Evolutionary conservation across 2,888 invertebrate species (phyloP), one percentile per base, ranked within the genome.

Genomic region (Rhagophthalmus giganteus): DNA sequence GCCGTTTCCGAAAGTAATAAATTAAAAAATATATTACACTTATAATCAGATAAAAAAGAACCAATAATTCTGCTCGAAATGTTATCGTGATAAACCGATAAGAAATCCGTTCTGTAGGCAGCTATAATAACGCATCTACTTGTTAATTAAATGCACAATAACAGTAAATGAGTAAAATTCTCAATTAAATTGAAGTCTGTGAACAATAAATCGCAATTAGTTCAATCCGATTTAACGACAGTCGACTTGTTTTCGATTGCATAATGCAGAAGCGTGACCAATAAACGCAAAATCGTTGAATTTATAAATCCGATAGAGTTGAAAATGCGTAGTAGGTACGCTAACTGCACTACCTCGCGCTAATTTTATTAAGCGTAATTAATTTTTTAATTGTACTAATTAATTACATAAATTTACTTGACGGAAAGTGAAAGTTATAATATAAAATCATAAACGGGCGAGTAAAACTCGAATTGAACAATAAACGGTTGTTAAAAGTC

Each of bases 191-290:
- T 61, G 61, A 67, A 67, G 67, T 60, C 62, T 57, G 53, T 52
- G 57, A 62, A 68, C 69, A 68, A 69, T 69, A 69, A 69, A 69
- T 69, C 62, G 69, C 67, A 69, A 69, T 69, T 69, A 69, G 68
- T 68, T 67, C 66, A 62, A 62, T 64, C 66, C 30, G 46, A 60
- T 58, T 60, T 57, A 62, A 60, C 60, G 63, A 62, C 61, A 61
- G 59, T 57, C 59, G 53, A 58, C 55, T 55, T 51, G 61, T 55
- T 59, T 60, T 58, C 59, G 59, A 63, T 67, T 65, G 59, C 60
- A 65, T 64, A 63, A 64, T 55, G 57, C 58, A 58, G 60, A 56
- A 63, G 62, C 66, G 63, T 63, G 64, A 64, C 64, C 61, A 54
- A 60, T 55, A 49, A 57, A 57, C 50, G 41, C 54, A 50, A 45